These are phyloP conservation scores for Emmelina monodactyla DNA, from an alignment of 2,888 invertebrate genomes.

Conservation along the genomic window DNA sequence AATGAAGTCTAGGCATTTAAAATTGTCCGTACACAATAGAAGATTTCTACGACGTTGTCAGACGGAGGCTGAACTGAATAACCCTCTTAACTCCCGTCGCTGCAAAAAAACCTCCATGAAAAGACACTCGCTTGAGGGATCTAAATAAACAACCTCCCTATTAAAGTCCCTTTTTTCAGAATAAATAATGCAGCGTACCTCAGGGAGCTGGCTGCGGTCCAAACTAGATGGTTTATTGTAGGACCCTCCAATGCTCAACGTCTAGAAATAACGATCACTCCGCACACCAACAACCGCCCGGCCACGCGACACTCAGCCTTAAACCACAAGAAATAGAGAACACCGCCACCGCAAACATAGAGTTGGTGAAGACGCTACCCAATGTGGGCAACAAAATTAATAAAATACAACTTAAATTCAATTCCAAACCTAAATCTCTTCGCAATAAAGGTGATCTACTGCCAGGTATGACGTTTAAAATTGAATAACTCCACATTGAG, in stretches of 20 bases:
- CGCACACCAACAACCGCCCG: constrained; percentile 15
- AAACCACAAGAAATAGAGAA: background rate
- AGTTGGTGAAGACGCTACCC: background rate
- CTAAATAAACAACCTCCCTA: background rate
- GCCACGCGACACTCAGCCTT: constrained; percentile 1
- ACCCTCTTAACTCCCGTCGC: background rate
- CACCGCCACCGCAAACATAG: constrained; percentile 3
- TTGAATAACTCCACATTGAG: constrained; percentile 31
- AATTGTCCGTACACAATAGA: no score
- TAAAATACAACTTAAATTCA: constrained; percentile 5
- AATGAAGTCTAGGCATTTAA: no score
- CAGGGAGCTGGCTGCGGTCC: constrained; percentile 21
- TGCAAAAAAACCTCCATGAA: background rate
- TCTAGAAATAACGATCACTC: constrained; percentile 35
- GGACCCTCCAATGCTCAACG: constrained; percentile 29
- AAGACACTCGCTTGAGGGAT: background rate
- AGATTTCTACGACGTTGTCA: no score
- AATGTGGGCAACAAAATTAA: background rate
- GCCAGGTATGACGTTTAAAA: constrained; percentile 17
- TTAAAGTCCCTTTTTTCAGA: background rate
- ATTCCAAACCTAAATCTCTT: constrained; percentile 15
- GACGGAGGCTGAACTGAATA: no score
- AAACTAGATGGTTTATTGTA: constrained; percentile 26
- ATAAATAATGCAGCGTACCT: constrained; percentile 7
- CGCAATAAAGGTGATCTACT: constrained; percentile 13